A percentile compares a stretch with the other conserved stretches of the same genome.
phyloP scores from a whole-genome alignment of 1,140 invertebrate species.

The Lutraria rhynchaena region DNA sequence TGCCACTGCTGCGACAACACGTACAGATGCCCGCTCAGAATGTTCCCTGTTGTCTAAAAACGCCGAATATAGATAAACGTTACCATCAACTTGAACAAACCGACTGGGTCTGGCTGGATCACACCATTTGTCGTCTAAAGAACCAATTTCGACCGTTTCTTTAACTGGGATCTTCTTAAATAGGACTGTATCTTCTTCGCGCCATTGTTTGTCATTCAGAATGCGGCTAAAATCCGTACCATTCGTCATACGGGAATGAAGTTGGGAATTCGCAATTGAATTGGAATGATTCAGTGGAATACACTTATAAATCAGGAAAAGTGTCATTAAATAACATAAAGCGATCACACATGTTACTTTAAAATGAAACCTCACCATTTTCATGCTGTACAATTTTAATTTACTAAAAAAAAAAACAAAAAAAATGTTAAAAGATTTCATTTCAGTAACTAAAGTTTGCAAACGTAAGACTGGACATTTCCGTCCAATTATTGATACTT shows the following conservation, averaged over 20 bases:
- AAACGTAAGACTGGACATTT: too few species aligned
- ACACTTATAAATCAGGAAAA: background rate
- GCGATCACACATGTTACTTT: background rate
- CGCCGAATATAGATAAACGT: constrained; percentile 46
- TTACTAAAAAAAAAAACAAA: too few species aligned
- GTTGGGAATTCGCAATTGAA: background rate
- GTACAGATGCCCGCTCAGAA: background rate
- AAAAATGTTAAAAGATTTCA: too few species aligned
- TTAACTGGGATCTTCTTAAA: constrained; percentile 13
- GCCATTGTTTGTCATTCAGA: background rate
- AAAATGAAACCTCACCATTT: constrained; percentile 4
- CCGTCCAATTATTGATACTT: too few species aligned
- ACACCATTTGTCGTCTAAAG: background rate
- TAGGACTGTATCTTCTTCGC: background rate
- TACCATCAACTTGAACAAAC: background rate
- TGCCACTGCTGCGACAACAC: constrained; percentile 13
- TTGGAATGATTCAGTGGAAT: background rate
- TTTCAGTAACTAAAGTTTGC: too few species aligned
- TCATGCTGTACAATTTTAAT: too few species aligned
- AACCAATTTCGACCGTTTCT: background rate
- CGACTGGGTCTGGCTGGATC: background rate
- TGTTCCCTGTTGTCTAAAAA: constrained; percentile 14
- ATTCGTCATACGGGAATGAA: background rate
- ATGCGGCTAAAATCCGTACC: background rate
- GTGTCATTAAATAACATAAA: background rate